Percentiles rank a stretch among this genome's conserved stretches.
phyloP scores from a whole-genome alignment of 2,797 vertebrate species.

The Petrocephalus sullivani region DNA sequence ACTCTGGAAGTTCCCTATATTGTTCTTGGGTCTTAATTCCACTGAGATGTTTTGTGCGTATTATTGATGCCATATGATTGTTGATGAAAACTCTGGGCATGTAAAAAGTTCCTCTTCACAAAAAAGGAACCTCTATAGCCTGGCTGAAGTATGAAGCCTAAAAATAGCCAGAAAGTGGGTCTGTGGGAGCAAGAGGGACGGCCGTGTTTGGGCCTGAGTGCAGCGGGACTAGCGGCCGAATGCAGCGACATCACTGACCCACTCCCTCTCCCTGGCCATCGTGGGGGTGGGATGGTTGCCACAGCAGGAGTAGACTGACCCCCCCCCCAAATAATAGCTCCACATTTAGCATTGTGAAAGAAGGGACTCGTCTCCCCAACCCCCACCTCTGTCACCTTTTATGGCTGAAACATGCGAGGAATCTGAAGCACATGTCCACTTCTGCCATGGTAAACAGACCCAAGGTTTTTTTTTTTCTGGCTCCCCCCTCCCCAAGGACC shows the following conservation, averaged over 20 bases:
- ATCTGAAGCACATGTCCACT: slow-evolving; percentile 18
- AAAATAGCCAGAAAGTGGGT: neutral
- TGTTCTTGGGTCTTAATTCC: neutral
- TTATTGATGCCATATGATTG: neutral
- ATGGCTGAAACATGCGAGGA: slow-evolving; percentile 15
- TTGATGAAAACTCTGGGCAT: neutral
- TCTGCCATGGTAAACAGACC: slow-evolving; percentile 9
- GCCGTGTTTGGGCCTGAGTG: neutral
- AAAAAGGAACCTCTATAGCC: neutral
- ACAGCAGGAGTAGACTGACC: neutral
- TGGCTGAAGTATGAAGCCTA: neutral
- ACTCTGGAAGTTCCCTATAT: neutral
- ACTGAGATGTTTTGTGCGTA: neutral
- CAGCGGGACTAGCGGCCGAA: neutral
- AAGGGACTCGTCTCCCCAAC: neutral
- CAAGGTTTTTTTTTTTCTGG: neutral
- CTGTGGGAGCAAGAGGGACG: neutral
- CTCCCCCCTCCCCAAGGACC: neutral
- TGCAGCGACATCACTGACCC: neutral
- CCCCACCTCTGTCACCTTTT: slow-evolving; percentile 18
- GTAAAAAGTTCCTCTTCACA: neutral
- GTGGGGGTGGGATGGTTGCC: neutral
- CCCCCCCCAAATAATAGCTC: neutral
- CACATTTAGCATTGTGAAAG: neutral
- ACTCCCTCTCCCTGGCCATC: neutral